These are phyloP conservation scores for Germaria angustata DNA, from an alignment of 2,888 invertebrate species.

Conservation along the genomic window DNA sequence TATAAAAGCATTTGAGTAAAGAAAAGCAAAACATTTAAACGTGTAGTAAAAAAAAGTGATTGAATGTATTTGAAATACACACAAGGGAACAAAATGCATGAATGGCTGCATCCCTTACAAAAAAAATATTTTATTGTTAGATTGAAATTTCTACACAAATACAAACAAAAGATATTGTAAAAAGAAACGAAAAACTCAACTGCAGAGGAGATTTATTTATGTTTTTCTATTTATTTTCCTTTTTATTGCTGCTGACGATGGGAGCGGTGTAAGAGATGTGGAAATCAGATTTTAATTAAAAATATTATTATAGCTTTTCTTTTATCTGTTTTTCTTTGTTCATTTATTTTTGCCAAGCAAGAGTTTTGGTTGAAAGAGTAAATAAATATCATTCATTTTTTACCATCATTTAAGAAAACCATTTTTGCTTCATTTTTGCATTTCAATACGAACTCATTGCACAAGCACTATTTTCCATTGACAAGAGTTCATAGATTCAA, in stretches of 20 bases:
- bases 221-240: neutral
- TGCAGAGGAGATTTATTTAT: too few relatives aligned
- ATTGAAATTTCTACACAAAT: slow-evolving; percentile 40
- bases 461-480: slow-evolving; percentile 72
- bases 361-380: slow-evolving; percentile 41
- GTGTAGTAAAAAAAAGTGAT: too few relatives aligned
- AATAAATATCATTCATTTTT: slow-evolving; percentile 27
- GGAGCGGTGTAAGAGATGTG: slow-evolving; percentile 50
- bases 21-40: too few relatives aligned
- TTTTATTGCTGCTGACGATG: slow-evolving; percentile 35
- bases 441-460: slow-evolving; percentile 78
- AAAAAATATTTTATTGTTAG: too few relatives aligned
- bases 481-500: slow-evolving; percentile 72
- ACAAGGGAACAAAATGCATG: too few relatives aligned
- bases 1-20: too few relatives aligned
- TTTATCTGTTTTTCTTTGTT: neutral
- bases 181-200: too few relatives aligned
- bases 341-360: slow-evolving; percentile 57
- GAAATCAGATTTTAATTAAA: slow-evolving; percentile 64
- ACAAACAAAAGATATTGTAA: slow-evolving; percentile 54
- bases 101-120: too few relatives aligned
- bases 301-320: slow-evolving; percentile 53
- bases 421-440: slow-evolving; percentile 69
- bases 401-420: slow-evolving; percentile 80
- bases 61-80: too few relatives aligned